Percentiles rank a stretch among this genome's conserved stretches.
Evolutionary conservation across 2,797 vertebrate genomes (phyloP).

Genomic region (Bovichtus variegatus): DNA sequence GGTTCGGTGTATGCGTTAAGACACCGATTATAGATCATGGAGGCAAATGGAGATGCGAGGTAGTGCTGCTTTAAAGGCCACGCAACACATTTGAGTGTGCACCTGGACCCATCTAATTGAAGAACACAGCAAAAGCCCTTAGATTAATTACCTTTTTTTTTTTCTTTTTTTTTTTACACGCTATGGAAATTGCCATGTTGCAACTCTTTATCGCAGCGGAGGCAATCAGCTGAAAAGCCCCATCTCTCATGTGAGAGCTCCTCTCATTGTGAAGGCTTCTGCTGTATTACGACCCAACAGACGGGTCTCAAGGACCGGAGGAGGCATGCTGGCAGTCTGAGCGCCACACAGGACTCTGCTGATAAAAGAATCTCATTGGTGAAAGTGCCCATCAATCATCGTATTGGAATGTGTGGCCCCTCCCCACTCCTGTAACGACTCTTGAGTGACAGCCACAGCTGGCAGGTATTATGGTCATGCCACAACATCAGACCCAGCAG

Average conservation of each 20-base stretch:
- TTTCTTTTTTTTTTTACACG: no score
- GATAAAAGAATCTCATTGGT: slow-evolving; percentile 72
- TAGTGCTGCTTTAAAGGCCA: slow-evolving; percentile 14
- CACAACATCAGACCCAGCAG: slow-evolving; percentile 55
- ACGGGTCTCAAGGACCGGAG: slow-evolving; percentile 32
- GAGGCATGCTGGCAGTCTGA: slow-evolving; percentile 53
- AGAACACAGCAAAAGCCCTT: slow-evolving; percentile 27
- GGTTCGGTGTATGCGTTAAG: slow-evolving; percentile 3
- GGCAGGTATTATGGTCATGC: slow-evolving; percentile 64
- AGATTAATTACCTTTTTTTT: slow-evolving; percentile 46
- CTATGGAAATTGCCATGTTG: slow-evolving; percentile 42
- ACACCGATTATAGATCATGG: slow-evolving; percentile 22
- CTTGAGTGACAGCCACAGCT: slow-evolving; percentile 77
- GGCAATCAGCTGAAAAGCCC: slow-evolving; percentile 58
- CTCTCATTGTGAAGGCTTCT: slow-evolving; percentile 11
- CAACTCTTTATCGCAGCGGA: slow-evolving; percentile 32
- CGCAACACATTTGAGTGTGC: slow-evolving; percentile 42
- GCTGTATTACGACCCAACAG: slow-evolving; percentile 34
- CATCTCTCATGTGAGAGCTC: slow-evolving; percentile 41
- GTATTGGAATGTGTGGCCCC: slow-evolving; percentile 54
- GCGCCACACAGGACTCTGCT: slow-evolving; percentile 38
- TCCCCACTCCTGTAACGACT: slow-evolving; percentile 45
- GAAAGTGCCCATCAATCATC: slow-evolving; percentile 76
- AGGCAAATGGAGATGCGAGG: slow-evolving; percentile 29
- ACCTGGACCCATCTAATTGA: slow-evolving; percentile 36